Base-by-base conservation (phyloP, 2,113 vertebrate species). In the Falco punctatus region DNA sequence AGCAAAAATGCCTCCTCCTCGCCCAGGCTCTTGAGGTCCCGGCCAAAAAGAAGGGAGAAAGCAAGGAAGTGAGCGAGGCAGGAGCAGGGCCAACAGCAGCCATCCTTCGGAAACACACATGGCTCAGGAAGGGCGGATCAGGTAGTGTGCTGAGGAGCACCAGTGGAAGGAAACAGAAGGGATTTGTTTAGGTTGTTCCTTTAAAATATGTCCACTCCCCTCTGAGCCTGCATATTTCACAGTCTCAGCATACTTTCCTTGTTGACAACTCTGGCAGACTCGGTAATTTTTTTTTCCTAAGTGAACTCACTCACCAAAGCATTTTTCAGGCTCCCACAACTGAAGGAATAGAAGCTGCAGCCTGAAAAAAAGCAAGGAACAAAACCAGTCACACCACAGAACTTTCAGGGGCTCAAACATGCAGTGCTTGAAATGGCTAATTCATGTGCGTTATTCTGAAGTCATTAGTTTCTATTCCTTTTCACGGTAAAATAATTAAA, bases 161-260 rank as follows among this genome's bases (percentile, higher is more conserved):
- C 40, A 22, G 2, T 5, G 17, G 66, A 69, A 79, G 17, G 66
- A 69, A 79, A 92, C 78, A 95, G 64, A 71, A 84, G 15, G 11
- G 52, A 10, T 75, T 90, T 78, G 87, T 88, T 93, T 61, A 48
- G 32, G 78, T 84, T 57, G 75, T 35, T 73, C 78, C 61, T 75
- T 94, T 71, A 93, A 97, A 95, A 85, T 72, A 96, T 35, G 67
- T 92, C 88, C 95, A 75, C 94, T 91, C 96, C 92, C 72, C 85
- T 93, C 88, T 19, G 44, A 86, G 87, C 84, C 84, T 79, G 85
- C 78, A 90, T 97, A 90, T 92, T 88, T 97, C n/a, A 94, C 73
- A 79, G 74, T 90, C 95, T 90, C 17, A 5, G 81, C 83, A 96
- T 97, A 96, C 78, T 96, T 97, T 95, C 71, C 81, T 61, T 65